Percentiles rank a stretch among this genome's conserved stretches.
These are phyloP conservation scores for Scaptomyza reducta DNA, from an alignment of 2,888 invertebrate genomes.

Conservation along the genomic window DNA sequence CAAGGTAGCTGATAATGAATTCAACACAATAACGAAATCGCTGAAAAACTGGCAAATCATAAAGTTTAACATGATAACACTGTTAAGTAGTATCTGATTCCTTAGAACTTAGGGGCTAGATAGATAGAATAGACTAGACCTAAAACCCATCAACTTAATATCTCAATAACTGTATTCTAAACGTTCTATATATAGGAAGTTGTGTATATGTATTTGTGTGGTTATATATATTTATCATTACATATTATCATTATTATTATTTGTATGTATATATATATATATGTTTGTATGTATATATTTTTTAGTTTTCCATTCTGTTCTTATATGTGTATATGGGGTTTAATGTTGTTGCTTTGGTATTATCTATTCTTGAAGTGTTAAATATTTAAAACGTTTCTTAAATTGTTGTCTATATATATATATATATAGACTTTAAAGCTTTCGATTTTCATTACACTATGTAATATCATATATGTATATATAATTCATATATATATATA, in stretches of 20 bases:
- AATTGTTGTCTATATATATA: slow-evolving; percentile 61
- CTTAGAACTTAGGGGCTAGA: slow-evolving; percentile 47
- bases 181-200: slow-evolving; percentile 48
- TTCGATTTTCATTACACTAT: slow-evolving; percentile 83
- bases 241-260: background rate
- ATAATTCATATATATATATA: slow-evolving; percentile 34
- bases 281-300: slow-evolving; percentile 4
- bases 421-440: slow-evolving; percentile 81
- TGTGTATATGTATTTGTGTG: slow-evolving; percentile 18
- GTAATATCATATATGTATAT: slow-evolving; percentile 57
- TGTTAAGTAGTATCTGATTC: slow-evolving; percentile 7
- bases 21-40: slow-evolving; percentile 10
- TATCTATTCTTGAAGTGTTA: slow-evolving; percentile 41
- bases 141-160: slow-evolving; percentile 49
- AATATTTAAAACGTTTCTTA: slow-evolving; percentile 74
- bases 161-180: slow-evolving; percentile 17
- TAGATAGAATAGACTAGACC: slow-evolving; percentile 49
- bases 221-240: background rate
- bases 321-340: background rate
- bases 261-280: slow-evolving; percentile 9
- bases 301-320: slow-evolving; percentile 4
- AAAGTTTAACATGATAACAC: slow-evolving; percentile 1
- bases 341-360: background rate
- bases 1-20: slow-evolving; percentile 22
- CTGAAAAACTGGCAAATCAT: slow-evolving; percentile 4